Evolutionary conservation across 1,140 invertebrate species (phyloP), one percentile per base, ranked within the genome.

Genomic region (Heliconius hewitsoni): DNA sequence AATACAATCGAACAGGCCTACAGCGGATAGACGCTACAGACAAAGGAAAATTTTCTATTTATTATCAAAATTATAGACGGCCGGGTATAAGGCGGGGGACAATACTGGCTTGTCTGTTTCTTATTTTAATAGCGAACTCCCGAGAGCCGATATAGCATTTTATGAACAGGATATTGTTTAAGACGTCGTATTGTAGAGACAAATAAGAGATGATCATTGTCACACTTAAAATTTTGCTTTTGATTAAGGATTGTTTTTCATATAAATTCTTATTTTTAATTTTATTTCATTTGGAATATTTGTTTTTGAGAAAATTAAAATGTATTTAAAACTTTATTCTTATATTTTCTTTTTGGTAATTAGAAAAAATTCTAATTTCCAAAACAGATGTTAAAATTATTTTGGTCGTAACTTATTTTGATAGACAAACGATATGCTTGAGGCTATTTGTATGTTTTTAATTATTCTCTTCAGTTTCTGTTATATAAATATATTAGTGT

Each of bases 11-110:
- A 90, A 92, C 87, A 66, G 81, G 80, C 86, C 85, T 86, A 89
- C 84, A 88, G 77, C 85, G 87, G 88, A 88, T 90, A 91, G 86
- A 85, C 89, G 88, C 76, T 86, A 76, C 78, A 90, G 87, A 94
- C 90, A 94, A 94, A 91, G 89, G 90, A 91, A 92, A 91, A 92
- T 94, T 94, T 91, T 94, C 92, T 93, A 92, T 86, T 90, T 94
- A 94, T 94, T 93, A 93, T 94, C 91, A 93, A 93, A 94, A 94
- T 94, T 93, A 93, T 92, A 89, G 91, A 86, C 91, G 85, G 86
- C 80, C 81, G 85, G 82, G 85, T 84, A 86, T 87, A 86, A 87
- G 86, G 81, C 81, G 76, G 78, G 85, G 84, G 87, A 93, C 90
- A 92, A 93, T 90, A 78, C 84, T 76, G 80, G 72, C 85, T 84